phyloP scores from a whole-genome alignment of 2,888 invertebrate species.

The Phlogophora meticulosa region DNA sequence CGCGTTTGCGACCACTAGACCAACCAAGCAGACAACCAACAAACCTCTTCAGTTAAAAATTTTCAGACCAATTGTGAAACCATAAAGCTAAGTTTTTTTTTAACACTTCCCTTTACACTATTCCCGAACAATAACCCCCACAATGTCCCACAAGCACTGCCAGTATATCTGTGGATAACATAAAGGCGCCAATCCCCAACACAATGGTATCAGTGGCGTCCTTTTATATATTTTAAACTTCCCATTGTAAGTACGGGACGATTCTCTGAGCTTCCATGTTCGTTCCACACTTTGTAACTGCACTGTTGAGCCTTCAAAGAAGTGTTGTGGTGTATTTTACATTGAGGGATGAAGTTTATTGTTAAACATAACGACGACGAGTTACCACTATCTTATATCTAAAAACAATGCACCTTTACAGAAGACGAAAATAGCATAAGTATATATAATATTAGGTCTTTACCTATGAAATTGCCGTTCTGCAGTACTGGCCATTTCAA shows the following conservation, averaged over 20 bases:
- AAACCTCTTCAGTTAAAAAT: too few species aligned
- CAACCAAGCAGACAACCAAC: too few species aligned
- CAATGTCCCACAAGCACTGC: slow-evolving; percentile 7
- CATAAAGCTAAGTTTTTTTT: background rate
- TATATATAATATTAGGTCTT: too few species aligned
- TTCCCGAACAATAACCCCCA: slow-evolving; percentile 16
- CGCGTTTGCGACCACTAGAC: too few species aligned
- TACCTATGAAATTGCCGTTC: too few species aligned
- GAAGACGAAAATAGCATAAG: too few species aligned
- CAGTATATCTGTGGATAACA: slow-evolving; percentile 28
- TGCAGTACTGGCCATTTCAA: too few species aligned
- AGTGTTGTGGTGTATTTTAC: background rate
- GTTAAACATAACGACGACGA: background rate
- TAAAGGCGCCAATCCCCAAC: slow-evolving; percentile 23
- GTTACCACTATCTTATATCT: too few species aligned
- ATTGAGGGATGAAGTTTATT: background rate
- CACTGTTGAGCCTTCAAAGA: slow-evolving; percentile 4
- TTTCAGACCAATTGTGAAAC: background rate
- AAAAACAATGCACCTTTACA: too few species aligned
- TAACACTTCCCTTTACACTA: background rate
- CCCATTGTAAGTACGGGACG: slow-evolving; percentile 27
- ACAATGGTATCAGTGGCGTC: slow-evolving; percentile 36
- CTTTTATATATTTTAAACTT: slow-evolving; percentile 39
- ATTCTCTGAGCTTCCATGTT: slow-evolving; percentile 24
- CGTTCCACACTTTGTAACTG: slow-evolving; percentile 10